Evolutionary conservation across 2,797 vertebrate species (phyloP), one percentile per base, ranked within the genome.

Genomic region (Sorex maritimensis): DNA sequence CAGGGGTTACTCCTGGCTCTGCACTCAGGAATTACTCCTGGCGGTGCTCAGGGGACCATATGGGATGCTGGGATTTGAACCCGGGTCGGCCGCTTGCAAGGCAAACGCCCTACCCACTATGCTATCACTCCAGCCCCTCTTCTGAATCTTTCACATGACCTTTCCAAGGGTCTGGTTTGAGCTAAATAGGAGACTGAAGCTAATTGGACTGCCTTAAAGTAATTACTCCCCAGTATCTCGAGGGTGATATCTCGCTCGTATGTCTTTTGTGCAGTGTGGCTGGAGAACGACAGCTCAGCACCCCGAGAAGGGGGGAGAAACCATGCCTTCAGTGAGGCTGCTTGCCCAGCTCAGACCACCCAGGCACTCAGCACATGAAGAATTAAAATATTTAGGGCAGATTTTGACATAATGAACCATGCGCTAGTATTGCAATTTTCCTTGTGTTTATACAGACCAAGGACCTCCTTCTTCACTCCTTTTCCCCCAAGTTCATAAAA

Each of bases 341-440:
- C 1, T 8, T 81, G 65, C 73, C 15, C 44, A 86, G 41, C 26
- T n/a, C 89, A 94, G 97, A 97, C 95, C 95, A 97, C 96, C 81
- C 96, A 97, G 75, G 58, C 1, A n/a, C n/a, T 94, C 94, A 82
- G 5, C 95, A 84, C 38, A 82, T 61, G 95, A 67, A 83, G 28
- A 93, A 89, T 95, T 94, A 90, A 97, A 95, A 85, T 88, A 92
- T 93, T 95, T 95, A 91, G 93, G 93, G 81, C 49, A 86, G 11
- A 94, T 89, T 95, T 52, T 90, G 93, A 84, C 93, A 92, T 34
- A 92, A 63, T 73, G 86, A 95, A 91, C 52, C 14, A 46, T 63
- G 68, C 81, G 87, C 61, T 72, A 84, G 81, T 63, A 90, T 68
- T 88, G 49, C 63, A 92, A 46, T 52, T 94, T 94, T 9, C 0